phyloP scores from a whole-genome alignment of 1,140 invertebrate genomes.

The Drosophila setifemur region DNA sequence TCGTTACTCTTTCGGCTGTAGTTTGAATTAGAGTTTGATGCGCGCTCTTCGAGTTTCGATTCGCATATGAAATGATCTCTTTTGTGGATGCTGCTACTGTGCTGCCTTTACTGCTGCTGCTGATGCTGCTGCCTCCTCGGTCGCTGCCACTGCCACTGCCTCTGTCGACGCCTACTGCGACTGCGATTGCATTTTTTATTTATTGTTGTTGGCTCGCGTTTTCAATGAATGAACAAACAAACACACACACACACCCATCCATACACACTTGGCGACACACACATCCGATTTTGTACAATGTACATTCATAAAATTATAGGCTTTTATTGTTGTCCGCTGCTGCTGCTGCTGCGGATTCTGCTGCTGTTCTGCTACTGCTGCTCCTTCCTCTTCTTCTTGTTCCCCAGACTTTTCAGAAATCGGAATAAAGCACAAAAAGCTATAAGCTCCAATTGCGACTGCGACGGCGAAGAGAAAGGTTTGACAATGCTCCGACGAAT shows the following conservation, averaged over 20 bases:
- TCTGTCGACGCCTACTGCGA: slow-evolving; percentile 11
- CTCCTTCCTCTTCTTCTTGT: background rate
- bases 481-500: slow-evolving; percentile 72
- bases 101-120: slow-evolving; percentile 25
- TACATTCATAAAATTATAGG: slow-evolving; percentile 69
- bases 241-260: slow-evolving; percentile 16
- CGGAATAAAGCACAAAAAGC: slow-evolving; percentile 2
- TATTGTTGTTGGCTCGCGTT: slow-evolving; percentile 41
- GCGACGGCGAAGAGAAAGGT: slow-evolving; percentile 69
- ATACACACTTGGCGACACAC: slow-evolving; percentile 20
- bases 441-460: slow-evolving; percentile 28
- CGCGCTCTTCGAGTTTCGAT: slow-evolving; percentile 76
- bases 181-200: slow-evolving; percentile 63
- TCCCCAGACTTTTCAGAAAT: slow-evolving; percentile 16
- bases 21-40: slow-evolving; percentile 74
- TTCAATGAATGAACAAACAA: slow-evolving; percentile 58
- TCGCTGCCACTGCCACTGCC: slow-evolving; percentile 16
- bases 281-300: slow-evolving; percentile 49
- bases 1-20: slow-evolving; percentile 49
- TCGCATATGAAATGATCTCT: slow-evolving; percentile 75
- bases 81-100: slow-evolving; percentile 33
- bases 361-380: slow-evolving; percentile 23
- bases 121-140: slow-evolving; percentile 8
- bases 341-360: slow-evolving; percentile 13
- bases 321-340: slow-evolving; percentile 46